Evolutionary conservation across 1,140 invertebrate species (phyloP), one percentile per base, ranked within the genome.

Genomic region (Drusus annulatus): DNA sequence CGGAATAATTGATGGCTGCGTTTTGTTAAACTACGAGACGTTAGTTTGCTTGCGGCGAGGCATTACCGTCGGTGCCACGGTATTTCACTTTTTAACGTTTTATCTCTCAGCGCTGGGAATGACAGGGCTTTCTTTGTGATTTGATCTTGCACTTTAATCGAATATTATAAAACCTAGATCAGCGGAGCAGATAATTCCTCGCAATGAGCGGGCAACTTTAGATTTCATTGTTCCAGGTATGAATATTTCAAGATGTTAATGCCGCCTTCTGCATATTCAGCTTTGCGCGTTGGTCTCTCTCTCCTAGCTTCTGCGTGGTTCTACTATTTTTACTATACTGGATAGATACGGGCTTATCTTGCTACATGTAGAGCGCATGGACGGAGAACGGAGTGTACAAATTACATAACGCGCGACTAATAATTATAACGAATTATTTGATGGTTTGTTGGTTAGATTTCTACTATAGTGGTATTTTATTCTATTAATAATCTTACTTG

Each of bases 1-100:
- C 60, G 63, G 76, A 77, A 77, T 77, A 77, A 77, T 63, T 77
- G 76, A 77, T 77, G 45, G 76, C 36, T 58, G 45, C 31, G 31
- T 50, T 63, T 77, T 68, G 76, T 68, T 77, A 77, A 65, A 77
- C 62, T 31, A 19, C 19, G 45, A 52, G 56, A 51, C 21, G 36
- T 52, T 15, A 45, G 17, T 23, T 23, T 23, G 19, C 60, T 16
- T 16, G 21, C 10, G 62, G 54, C 52, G 17, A 45, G 10, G 36
- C 10, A 45, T 13, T 13, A 13, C 36, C 36, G 36, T 45, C 36
- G 36, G 36, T 45, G 7, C 36, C 36, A 45, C 36, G 36, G 36
- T 45, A 45, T 45, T 45, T 13, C 10, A 45, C 36, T 45, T 45
- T 10, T 10, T 10, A 10, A 45, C 36, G 36, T 45, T 13, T 2